A percentile compares a stretch with the other conserved stretches of the same genome.
phyloP scores from a whole-genome alignment of 2,113 vertebrate genomes.

The Notarius lentiginosus region DNA sequence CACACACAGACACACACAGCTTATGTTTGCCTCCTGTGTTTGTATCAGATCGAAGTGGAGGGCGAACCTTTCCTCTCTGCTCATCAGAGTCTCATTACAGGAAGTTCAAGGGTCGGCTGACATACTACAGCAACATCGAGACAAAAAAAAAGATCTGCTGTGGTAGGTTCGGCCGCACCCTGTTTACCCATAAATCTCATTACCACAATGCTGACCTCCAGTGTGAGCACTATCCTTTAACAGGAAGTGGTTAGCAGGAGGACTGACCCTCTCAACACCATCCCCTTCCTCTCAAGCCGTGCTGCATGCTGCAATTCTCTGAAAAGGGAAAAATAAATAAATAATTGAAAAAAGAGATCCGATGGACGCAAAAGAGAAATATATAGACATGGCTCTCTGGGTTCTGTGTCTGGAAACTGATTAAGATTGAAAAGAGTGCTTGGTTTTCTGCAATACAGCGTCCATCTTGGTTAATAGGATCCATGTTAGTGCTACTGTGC shows the following conservation, averaged over 20 bases:
- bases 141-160: conserved; percentile 30
- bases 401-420: background rate
- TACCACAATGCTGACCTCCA: conserved; percentile 48
- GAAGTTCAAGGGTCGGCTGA: conserved; percentile 41
- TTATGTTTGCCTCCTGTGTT: conserved; percentile 1
- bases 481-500: conserved; percentile 18
- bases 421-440: conserved; percentile 34
- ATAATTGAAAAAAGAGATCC: background rate
- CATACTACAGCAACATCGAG: conserved; percentile 33
- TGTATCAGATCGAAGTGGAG: conserved; percentile 6
- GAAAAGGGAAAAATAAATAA: background rate
- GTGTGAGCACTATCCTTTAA: conserved; percentile 37
- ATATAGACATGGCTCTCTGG: background rate
- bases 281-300: conserved; percentile 13
- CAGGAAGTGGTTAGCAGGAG: conserved; percentile 43
- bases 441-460: conserved; percentile 5
- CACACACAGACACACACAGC: background rate
- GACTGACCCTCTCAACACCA: conserved; percentile 20
- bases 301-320: background rate
- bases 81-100: conserved; percentile 53
- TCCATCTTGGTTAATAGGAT: conserved; percentile 36
- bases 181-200: conserved; percentile 57
- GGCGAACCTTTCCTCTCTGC: conserved; percentile 25
- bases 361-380: background rate
- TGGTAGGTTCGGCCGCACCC: conserved; percentile 17